Conservation (phyloP, 2,797 vertebrate species). For the Tarsius wallacei region DNA sequence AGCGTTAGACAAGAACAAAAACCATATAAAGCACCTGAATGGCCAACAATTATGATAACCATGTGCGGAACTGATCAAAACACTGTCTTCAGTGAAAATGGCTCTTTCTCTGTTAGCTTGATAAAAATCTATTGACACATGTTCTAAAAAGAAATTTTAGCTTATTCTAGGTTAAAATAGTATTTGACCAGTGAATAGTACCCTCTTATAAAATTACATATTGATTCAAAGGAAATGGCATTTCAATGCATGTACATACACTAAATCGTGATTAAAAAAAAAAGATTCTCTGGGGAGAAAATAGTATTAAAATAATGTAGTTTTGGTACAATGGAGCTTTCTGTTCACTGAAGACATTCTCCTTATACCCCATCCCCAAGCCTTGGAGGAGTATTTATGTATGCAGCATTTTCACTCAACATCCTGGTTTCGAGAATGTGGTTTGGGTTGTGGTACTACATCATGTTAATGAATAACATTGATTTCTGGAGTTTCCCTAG, state of each 20-base stretch:
- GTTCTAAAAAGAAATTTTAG: constrained; percentile 52
- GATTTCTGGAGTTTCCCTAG: neutral
- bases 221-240: constrained; percentile 17
- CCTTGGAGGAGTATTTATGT: neutral
- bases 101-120: neutral
- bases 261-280: neutral
- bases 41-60: neutral
- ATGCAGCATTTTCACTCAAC: neutral
- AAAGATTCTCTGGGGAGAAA: neutral
- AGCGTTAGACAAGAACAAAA: neutral
- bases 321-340: neutral
- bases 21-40: neutral
- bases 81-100: neutral
- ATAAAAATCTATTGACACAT: neutral
- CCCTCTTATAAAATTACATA: neutral
- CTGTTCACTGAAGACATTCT: neutral
- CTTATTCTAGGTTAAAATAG: neutral
- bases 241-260: neutral
- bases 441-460: constrained; percentile 27
- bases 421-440: neutral
- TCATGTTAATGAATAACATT: neutral
- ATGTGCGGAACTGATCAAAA: neutral
- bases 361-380: neutral
- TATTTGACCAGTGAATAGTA: neutral
- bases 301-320: constrained; percentile 1